phyloP scores from a whole-genome alignment of 2,888 invertebrate species.

The Mycalesis mineus region DNA sequence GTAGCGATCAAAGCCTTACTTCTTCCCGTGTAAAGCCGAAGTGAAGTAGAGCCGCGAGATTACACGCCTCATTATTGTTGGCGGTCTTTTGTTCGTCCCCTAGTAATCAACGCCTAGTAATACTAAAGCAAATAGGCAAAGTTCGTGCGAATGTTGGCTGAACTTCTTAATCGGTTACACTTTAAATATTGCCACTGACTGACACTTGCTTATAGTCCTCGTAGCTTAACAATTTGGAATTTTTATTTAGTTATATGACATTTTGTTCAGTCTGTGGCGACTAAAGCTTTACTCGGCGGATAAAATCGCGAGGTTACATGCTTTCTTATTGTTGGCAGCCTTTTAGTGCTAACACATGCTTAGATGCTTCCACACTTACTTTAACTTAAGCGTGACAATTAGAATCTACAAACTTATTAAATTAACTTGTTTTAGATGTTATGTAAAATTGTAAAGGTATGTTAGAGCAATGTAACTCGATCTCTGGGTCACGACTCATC shows the following conservation, averaged over 20 bases:
- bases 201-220: too few species aligned
- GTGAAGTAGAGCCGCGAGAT: background rate
- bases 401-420: background rate
- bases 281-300: too few species aligned
- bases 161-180: constrained; percentile 4
- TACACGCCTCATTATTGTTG: constrained; percentile 9
- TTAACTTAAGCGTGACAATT: background rate
- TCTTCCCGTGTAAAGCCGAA: too few species aligned
- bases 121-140: background rate
- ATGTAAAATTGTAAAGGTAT: too few species aligned
- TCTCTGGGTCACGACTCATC: too few species aligned
- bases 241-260: too few species aligned
- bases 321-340: constrained; percentile 6
- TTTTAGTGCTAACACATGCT: constrained; percentile 1
- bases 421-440: background rate
- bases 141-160: background rate
- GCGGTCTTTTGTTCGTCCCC: constrained; percentile 8
- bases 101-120: constrained; percentile 1
- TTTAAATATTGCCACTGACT: too few species aligned
- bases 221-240: too few species aligned
- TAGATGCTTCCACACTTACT: background rate
- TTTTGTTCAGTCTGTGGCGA: too few species aligned
- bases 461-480: too few species aligned
- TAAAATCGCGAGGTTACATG: constrained; percentile 4
- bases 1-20: too few species aligned